Base-by-base conservation (phyloP, 1,140 invertebrate species). In the Bombus superbus region DNA sequence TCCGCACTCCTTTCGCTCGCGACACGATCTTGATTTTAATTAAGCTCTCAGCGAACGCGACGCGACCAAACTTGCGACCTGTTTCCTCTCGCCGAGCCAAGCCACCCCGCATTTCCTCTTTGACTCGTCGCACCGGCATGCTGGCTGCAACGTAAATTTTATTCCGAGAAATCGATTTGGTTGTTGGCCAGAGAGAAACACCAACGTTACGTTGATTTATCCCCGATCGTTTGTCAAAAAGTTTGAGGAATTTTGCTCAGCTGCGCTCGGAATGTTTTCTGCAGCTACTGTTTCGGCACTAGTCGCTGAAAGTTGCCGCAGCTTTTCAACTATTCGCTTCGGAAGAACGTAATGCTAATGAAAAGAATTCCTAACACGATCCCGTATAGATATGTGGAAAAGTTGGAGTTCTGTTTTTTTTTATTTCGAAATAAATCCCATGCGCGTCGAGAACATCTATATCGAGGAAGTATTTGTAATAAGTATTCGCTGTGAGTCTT, bases 21-120 rank as follows among this genome's bases (percentile, higher is more conserved):
- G 9, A 44, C 80, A 69, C 10, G 68, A 73, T 73, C 69, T 73
- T 71, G 35, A 71, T 80, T 80, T 80, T 71, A 80, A 80, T 80
- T 80, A 80, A 80, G 78, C 77, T 25, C 25, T 3, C 10, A 11
- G 35, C 38, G 38, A 62, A 62, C 38, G 57, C 28, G 57, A 62
- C 76, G 66, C 64, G 66, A 38, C 57, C 32, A 66, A 69, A 69
- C n/a, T 69, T 80, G 22, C 13, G 38, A 77, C 35, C 40, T 42
- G 77, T 44, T 35, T 35, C 10, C 22, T 53, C 47, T 53, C 18
- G 18, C 47, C 47, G 22, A 22, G 6, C 18, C 6, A 8, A 53
- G 18, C 18, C 18, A 53, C 18, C 47, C 42, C 22, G 2, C 44
- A 44, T 25, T 66, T 66, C n/a, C 35, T 59, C 57, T 77, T 77